These are phyloP conservation scores for Trichomalopsis sarcophagae DNA, from an alignment of 1,140 invertebrate species.

Conservation along the genomic window DNA sequence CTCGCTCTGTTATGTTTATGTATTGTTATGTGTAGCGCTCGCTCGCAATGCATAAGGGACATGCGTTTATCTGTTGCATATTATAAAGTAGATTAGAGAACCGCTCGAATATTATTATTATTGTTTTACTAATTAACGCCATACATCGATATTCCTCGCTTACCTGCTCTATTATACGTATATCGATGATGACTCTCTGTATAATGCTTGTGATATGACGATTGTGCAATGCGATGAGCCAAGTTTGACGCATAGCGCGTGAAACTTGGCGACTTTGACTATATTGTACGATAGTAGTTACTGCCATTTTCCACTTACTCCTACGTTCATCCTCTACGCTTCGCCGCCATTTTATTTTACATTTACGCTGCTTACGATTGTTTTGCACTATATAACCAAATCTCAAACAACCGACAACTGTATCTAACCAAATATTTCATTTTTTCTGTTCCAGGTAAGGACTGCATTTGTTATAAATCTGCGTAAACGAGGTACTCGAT, in stretches of 20 bases:
- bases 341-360: conserved; percentile 33
- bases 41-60: conserved; percentile 10
- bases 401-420: background rate
- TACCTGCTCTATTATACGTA: background rate
- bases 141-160: background rate
- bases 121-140: background rate
- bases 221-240: conserved; percentile 11
- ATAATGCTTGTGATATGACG: conserved; percentile 15
- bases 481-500: conserved; percentile 30
- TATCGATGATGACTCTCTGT: conserved; percentile 3
- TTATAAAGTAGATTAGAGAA: too few relatives aligned
- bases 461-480: conserved; percentile 28
- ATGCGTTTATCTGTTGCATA: background rate
- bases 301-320: conserved; percentile 24
- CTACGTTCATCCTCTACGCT: conserved; percentile 20
- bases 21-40: background rate
- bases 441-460: conserved; percentile 69
- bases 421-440: conserved; percentile 43
- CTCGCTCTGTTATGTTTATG: too few relatives aligned
- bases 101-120: background rate
- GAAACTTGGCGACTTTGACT: conserved; percentile 23
- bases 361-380: conserved; percentile 38
- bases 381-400: conserved; percentile 33
- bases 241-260: conserved; percentile 10
- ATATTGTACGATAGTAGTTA: conserved; percentile 5